These are phyloP conservation scores for Lophotriccus pileatus DNA, from an alignment of 2,797 vertebrate genomes.

Conservation along the genomic window DNA sequence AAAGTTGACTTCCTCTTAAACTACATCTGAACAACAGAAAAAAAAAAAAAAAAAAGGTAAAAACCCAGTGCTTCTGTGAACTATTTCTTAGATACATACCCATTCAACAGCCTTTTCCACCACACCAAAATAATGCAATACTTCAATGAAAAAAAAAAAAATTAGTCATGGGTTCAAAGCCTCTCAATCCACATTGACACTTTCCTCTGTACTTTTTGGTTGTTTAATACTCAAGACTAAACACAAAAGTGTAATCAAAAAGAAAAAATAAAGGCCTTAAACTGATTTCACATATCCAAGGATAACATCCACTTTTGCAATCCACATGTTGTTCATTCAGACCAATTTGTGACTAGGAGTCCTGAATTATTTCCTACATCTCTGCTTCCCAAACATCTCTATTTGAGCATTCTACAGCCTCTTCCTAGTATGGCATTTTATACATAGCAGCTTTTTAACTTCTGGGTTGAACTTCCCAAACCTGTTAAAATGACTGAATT, in stretches of 20 bases:
- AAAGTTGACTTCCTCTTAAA: not conserved
- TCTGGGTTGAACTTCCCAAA: not conserved
- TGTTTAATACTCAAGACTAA: not conserved
- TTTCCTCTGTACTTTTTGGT: not conserved
- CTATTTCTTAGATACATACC: not conserved
- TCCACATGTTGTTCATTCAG: not conserved
- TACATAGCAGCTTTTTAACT: not conserved
- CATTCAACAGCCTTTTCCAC: not conserved
- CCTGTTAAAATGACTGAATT: not conserved
- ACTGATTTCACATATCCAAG: not conserved
- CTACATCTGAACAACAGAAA: not conserved
- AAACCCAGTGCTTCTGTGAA: not conserved
- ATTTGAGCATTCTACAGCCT: not conserved
- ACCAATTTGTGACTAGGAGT: not conserved
- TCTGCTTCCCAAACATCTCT: not conserved
- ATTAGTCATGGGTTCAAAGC: not conserved
- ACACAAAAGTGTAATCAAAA: not conserved
- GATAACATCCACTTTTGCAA: not conserved
- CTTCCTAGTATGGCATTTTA: fast-evolving
- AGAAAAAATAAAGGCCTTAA: not conserved
- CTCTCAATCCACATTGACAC: not conserved
- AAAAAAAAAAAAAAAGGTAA: not conserved
- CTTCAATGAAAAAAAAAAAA: not conserved
- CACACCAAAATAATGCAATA: not conserved
- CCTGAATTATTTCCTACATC: not conserved